Percentiles rank a stretch among this genome's conserved stretches.
Conservation (phyloP, 1,140 invertebrate species). For the Drosophila kepulauana region DNA sequence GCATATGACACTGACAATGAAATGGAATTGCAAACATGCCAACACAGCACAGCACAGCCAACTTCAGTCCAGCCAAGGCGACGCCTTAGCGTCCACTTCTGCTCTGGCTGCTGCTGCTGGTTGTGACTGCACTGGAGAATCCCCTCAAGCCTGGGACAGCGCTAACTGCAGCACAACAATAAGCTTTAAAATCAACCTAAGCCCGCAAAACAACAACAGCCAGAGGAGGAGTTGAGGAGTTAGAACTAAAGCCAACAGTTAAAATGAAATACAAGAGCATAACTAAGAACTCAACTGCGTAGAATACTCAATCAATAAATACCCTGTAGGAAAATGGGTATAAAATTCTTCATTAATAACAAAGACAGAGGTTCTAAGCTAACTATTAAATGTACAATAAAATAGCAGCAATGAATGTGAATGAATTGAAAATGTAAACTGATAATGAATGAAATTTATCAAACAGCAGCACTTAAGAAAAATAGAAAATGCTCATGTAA, state of each 20-base stretch:
- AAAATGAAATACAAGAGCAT: conserved; percentile 28
- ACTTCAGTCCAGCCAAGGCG: no score
- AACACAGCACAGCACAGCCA: neutral
- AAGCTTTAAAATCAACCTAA: conserved; percentile 46
- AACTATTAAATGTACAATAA: no score
- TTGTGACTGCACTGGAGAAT: neutral
- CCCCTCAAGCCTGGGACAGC: conserved; percentile 1
- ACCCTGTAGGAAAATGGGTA: conserved; percentile 11
- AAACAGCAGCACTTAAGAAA: no score
- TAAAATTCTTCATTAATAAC: neutral
- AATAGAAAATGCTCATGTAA: no score
- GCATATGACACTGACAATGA: conserved; percentile 74
- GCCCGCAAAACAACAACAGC: conserved; percentile 18
- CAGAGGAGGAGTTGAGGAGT: neutral
- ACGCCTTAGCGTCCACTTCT: neutral
- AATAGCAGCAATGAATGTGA: no score
- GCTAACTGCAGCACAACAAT: conserved; percentile 28
- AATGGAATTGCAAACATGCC: conserved; percentile 69
- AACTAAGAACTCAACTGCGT: neutral
- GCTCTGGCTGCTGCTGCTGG: neutral
- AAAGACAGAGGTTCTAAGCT: no score
- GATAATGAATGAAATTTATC: no score
- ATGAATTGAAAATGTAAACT: no score
- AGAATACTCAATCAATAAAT: neutral
- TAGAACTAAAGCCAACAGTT: conserved; percentile 2